These are phyloP conservation scores for Drosophila ustulata DNA, from an alignment of 2,888 invertebrate species.

Conservation along the genomic window DNA sequence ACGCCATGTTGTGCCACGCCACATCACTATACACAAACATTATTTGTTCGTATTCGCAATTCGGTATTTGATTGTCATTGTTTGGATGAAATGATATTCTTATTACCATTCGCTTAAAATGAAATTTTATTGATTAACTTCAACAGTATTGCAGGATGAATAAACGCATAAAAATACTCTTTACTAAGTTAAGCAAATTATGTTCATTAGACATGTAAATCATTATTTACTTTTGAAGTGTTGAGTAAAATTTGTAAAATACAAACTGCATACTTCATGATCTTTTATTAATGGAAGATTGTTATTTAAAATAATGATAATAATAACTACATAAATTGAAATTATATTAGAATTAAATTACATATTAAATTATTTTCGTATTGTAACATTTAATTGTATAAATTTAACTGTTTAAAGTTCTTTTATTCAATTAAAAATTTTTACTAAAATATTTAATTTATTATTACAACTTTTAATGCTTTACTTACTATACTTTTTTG, in stretches of 20 bases:
- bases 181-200: too few species aligned
- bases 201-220: too few species aligned
- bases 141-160: too few species aligned
- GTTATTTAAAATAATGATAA: too few species aligned
- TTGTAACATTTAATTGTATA: background rate
- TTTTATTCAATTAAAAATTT: background rate
- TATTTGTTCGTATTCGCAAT: background rate
- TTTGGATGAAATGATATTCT: background rate
- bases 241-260: too few species aligned
- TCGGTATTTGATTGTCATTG: background rate
- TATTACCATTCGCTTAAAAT: background rate
- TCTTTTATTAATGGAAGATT: too few species aligned
- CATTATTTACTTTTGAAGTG: too few species aligned
- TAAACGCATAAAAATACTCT: too few species aligned
- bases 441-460: background rate
- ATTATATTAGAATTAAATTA: background rate
- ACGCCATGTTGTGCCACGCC: slow-evolving; percentile 32
- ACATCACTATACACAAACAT: slow-evolving; percentile 5
- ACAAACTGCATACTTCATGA: too few species aligned
- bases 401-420: background rate
- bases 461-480: too few species aligned
- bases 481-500: too few species aligned
- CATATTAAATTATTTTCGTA: background rate
- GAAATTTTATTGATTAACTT: background rate
- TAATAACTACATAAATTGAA: too few species aligned